Evolutionary conservation across 2,113 vertebrate genomes (phyloP), one percentile per base, ranked within the genome.

Genomic region (Zeus faber): DNA sequence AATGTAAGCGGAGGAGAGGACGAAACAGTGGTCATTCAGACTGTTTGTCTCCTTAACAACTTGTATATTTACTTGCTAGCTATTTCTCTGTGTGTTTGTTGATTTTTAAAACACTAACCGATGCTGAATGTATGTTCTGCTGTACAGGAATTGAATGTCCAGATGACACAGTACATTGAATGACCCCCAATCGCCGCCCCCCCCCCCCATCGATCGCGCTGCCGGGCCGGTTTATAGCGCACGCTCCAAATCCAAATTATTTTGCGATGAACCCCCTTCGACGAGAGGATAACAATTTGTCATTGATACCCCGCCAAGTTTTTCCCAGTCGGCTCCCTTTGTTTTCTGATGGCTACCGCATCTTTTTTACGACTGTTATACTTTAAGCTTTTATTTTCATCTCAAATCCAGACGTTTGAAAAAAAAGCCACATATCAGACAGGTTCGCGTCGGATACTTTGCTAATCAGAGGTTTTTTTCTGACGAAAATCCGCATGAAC

Each of bases 41-140:
- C 83, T 85, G 80, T 83, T 87, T 77, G 70, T 75, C 72, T 82
- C 57, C 54, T 60, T 75, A 75, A 74, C 62, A 80, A 77, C 46
- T n/a, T 81, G 74, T 83, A 77, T 81, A 83, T 74, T n/a, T 81
- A 80, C 73, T 73, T 78, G 74, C 79, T 72, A 66, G 82, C 82
- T 84, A 80, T 64, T 66, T 80, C 59, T 80, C 70, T 79, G 65
- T 83, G 43, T 68, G 69, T 81, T 70, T 77, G 55, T 66, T 87
- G 8, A 65, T 82, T 84, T 35, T 83, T 74, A 67, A 53, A 86
- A 86, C 78, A 78, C 85, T 84, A 89, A 89, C 87, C 87, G 87
- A 90, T 89, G 84, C 80, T 88, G 89, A 90, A 89, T 90, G 89
- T 90, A 89, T 86, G 85, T 80, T 88, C 88, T 88, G 80, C 81